Base-by-base conservation (phyloP, 2,888 invertebrate species). In the Nomada hirtipes region DNA sequence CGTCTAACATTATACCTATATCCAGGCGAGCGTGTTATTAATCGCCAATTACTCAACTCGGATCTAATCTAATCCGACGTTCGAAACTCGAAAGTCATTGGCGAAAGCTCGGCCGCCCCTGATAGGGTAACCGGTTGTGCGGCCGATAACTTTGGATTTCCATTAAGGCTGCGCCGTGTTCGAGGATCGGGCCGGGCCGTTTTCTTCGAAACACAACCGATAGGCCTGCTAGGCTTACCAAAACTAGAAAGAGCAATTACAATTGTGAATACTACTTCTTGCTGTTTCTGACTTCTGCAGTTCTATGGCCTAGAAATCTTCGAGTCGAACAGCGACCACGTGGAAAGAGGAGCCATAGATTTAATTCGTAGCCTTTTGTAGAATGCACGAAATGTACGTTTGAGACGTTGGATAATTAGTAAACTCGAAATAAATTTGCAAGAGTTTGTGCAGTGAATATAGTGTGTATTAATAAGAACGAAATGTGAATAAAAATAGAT, bases 11-110 rank as follows among this genome's bases (percentile, higher is more conserved):
- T 83, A 80, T 78, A 82, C 82, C 89, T 78, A 86, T 83, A 87
- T 87, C 78, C 81, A 67, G 75, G 80, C 75, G 79, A 83, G 89
- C 88, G 90, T 84, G 90, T 91, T 92, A 92, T 92, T 91, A 92
- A 93, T 92, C 91, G 91, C 87, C 91, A 91, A 92, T 92, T 92
- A 92, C 90, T 90, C 86, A 82, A 60, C 82, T 85, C 81, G 86
- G 83, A 89, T 89, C 89, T 89, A 89, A 91, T 91, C 89, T 91
- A 90, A 91, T 90, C 86, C 87, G 88, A 88, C 72, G 79, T 73
- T 74, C 83, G 83, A 74, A 85, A 83, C 85, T 86, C 85, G 85
- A 87, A 87, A 90, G 84, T 87, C 89, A 88, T 89, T 76, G 85
- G 81, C 78, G 69, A 86, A 76, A 89, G 83, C 88, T 87, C 73